Evolutionary conservation across 2,113 vertebrate genomes (phyloP).

Genomic region (Mus musculus): GRCm39 chr12:31895001-31895500

Average conservation of each 20-base stretch:
- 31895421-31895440: slow-evolving; percentile 59
- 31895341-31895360: slow-evolving; percentile 77
- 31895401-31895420: slow-evolving; percentile 61
- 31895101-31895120: background rate
- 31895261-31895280: slow-evolving; percentile 79
- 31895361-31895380: slow-evolving; percentile 69
- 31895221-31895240: slow-evolving; percentile 75
- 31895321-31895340: slow-evolving; percentile 75
- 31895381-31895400: slow-evolving; percentile 62
- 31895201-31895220: slow-evolving; percentile 74
- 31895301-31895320: slow-evolving; percentile 73
- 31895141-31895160: slow-evolving; percentile 39
- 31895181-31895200: slow-evolving; percentile 78
- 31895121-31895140: slow-evolving; percentile 27
- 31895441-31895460: slow-evolving; percentile 68
- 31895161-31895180: slow-evolving; percentile 60
- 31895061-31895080: slow-evolving; percentile 52
- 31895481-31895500: slow-evolving; percentile 76
- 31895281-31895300: slow-evolving; percentile 75
- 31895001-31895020: background rate
- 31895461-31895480: slow-evolving; percentile 74
- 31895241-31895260: slow-evolving; percentile 80
- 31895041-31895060: slow-evolving; percentile 15
- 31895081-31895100: background rate
- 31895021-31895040: slow-evolving; percentile 42